Conservation (phyloP, 2,797 vertebrate species). For the Eutrigla gurnardus region DNA sequence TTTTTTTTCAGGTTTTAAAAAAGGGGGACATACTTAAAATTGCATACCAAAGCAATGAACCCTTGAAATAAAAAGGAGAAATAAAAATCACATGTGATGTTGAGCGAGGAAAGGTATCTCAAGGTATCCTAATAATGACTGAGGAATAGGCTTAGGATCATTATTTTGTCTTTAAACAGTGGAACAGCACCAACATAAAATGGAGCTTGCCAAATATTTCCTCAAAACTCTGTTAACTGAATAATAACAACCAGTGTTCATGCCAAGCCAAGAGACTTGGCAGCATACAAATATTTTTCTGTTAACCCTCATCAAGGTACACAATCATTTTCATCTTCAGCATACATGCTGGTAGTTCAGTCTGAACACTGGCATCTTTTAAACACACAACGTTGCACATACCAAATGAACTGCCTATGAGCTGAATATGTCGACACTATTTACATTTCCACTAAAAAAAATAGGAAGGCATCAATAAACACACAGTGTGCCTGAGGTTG, state of each 20-base stretch:
- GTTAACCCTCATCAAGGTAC: constrained; percentile 1
- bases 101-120: background rate
- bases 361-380: background rate
- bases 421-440: background rate
- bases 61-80: background rate
- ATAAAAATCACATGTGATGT: constrained; percentile 4
- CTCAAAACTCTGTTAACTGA: constrained; percentile 14
- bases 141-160: background rate
- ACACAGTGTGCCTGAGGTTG: constrained; percentile 35
- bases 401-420: background rate
- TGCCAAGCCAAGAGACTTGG: background rate
- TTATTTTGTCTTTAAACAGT: constrained; percentile 14
- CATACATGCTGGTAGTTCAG: background rate
- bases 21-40: constrained; percentile 31
- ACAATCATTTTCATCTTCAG: constrained; percentile 12
- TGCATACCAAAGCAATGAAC: constrained; percentile 30
- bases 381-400: background rate
- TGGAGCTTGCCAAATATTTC: constrained; percentile 3
- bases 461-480: constrained; percentile 39
- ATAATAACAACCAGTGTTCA: background rate
- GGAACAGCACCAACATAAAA: constrained; percentile 3
- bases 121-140: constrained; percentile 18
- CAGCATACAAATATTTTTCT: constrained; percentile 1
- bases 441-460: constrained; percentile 29
- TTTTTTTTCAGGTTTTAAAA: constrained; percentile 21